These are phyloP conservation scores for Philaenus spumarius DNA, from an alignment of 1,140 invertebrate species.

Conservation along the genomic window DNA sequence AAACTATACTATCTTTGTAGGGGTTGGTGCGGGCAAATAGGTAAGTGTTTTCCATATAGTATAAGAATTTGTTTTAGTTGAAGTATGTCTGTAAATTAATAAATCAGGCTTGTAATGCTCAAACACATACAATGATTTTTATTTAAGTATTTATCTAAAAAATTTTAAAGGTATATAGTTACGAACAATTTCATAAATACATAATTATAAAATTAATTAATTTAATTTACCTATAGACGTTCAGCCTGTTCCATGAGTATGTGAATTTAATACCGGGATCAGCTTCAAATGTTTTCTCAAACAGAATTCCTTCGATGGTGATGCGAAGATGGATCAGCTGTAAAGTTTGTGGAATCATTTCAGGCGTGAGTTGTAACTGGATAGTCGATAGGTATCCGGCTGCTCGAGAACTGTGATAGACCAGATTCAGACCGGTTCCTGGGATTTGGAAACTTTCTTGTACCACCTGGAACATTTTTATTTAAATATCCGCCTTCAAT, in stretches of 20 bases:
- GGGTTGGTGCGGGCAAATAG: too few relatives aligned
- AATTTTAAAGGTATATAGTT: too few relatives aligned
- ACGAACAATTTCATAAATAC: too few relatives aligned
- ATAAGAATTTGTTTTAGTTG: too few relatives aligned
- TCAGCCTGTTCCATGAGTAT: slow-evolving; percentile 92
- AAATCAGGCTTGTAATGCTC: too few relatives aligned
- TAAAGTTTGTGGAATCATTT: slow-evolving; percentile 69
- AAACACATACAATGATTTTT: too few relatives aligned
- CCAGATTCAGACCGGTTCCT: slow-evolving; percentile 85
- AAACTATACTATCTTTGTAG: too few relatives aligned
- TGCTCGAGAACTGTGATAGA: slow-evolving; percentile 89
- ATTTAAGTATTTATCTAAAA: too few relatives aligned
- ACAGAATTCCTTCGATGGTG: slow-evolving; percentile 88
- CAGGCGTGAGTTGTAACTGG: slow-evolving; percentile 86
- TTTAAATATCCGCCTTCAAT: too few relatives aligned
- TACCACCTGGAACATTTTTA: slow-evolving; percentile 71
- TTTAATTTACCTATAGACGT: slow-evolving; percentile 65
- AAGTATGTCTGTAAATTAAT: too few relatives aligned
- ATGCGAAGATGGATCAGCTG: slow-evolving; percentile 83
- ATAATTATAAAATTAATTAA: neutral
- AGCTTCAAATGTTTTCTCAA: slow-evolving; percentile 90
- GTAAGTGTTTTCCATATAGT: too few relatives aligned
- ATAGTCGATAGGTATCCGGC: slow-evolving; percentile 92
- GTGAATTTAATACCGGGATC: slow-evolving; percentile 94
- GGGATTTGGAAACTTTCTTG: slow-evolving; percentile 92